Evolutionary conservation across 2,113 vertebrate species (phyloP), one percentile per base, ranked within the genome.

Genomic region (Lophius piscatorius): DNA sequence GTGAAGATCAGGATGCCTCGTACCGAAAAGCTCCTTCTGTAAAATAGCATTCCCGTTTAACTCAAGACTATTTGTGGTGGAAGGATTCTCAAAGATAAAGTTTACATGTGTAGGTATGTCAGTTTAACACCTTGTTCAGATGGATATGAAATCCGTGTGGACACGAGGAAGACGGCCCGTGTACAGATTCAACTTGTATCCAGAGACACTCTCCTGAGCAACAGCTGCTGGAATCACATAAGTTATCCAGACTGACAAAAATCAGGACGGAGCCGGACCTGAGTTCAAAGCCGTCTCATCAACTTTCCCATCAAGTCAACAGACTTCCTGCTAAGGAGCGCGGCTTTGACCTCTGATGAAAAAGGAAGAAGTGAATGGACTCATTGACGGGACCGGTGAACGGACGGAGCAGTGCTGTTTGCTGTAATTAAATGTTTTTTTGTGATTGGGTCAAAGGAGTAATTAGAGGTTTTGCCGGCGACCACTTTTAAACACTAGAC

Each of bases 371-470:
- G 9, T 28, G 9, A 28, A 28, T n/a, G 6, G 12, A 12, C n/a
- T 14, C 14, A 38, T 38, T 14, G 14, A 6, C 35, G 7, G 35
- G 3, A 38, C 33, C 3, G 10, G 33, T 11, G 8, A 7, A 34
- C 4, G 13, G 5, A 39, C 8, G n/a, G 16, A 4, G 36, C 9
- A 9, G 26, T 9, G 2, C 26, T 45, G 33, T 47, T 60, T 60
- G 8, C 57, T 63, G 56, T 67, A 28, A 57, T 52, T 77, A 38
- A 68, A 61, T 86, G 62, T 83, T 84, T 67, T 48, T 48, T 77
- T 72, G 75, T 38, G 65, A 72, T 49, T 45, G 60, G 45, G 50
- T 33, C 33, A 61, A 56, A 29, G 41, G 75, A 61, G 47, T 63
- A 12, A 63, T 52, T 49, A 55, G 36, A 61, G 6, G 36, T 69